A percentile compares a stretch with the other conserved stretches of the same genome.
These are phyloP conservation scores for Maniola jurtina DNA, from an alignment of 1,140 invertebrate genomes.

Conservation along the genomic window DNA sequence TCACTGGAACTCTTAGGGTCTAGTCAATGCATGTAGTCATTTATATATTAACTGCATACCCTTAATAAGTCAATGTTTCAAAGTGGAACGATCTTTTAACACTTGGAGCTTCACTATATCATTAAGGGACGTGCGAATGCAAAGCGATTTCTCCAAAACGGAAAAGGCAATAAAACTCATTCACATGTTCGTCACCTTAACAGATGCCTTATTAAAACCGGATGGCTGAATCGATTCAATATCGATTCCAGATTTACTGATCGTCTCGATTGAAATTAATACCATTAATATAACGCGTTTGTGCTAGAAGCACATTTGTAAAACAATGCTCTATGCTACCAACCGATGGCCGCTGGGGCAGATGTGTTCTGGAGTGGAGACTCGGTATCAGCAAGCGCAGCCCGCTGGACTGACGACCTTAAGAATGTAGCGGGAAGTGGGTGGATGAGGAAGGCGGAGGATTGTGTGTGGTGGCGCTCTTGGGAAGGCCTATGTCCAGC, in stretches of 20 bases:
- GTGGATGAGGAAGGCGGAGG: too few relatives aligned
- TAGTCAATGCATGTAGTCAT: background rate
- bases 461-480: too few relatives aligned
- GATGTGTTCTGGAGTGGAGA: too few relatives aligned
- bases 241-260: conserved; percentile 53
- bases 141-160: conserved; percentile 41
- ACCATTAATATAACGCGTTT: conserved; percentile 15
- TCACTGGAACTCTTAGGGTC: too few relatives aligned
- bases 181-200: conserved; percentile 74
- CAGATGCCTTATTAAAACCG: conserved; percentile 72
- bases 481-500: too few relatives aligned
- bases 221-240: conserved; percentile 55
- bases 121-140: conserved; percentile 67
- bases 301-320: too few relatives aligned
- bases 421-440: too few relatives aligned
- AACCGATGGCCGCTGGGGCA: too few relatives aligned
- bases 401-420: too few relatives aligned
- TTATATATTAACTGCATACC: conserved; percentile 15
- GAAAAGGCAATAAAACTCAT: conserved; percentile 74
- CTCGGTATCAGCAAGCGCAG: too few relatives aligned
- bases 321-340: too few relatives aligned
- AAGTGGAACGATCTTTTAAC: background rate
- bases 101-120: conserved; percentile 51
- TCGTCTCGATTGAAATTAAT: conserved; percentile 62
- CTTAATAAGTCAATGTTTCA: conserved; percentile 20